Base-by-base conservation (phyloP, 2,888 invertebrate genomes). In the Drosophila lutescens region DNA sequence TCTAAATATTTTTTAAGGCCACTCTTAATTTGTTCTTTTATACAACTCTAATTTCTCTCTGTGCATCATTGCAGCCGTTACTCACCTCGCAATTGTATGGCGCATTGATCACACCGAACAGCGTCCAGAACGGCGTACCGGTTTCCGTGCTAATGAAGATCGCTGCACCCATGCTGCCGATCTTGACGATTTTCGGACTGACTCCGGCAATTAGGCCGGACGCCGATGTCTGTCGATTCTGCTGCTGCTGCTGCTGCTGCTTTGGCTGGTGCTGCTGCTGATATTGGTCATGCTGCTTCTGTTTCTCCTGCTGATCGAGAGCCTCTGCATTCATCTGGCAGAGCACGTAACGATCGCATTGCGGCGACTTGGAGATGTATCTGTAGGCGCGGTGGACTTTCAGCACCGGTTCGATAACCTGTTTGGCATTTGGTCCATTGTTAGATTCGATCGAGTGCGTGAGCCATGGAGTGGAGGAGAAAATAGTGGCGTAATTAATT, bases 301-400 rank as follows among this genome's bases (percentile, higher is more conserved):
- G 76, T 6, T 76, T 79, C 61, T 80, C 51, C 51, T 79, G 93
- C 93, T 23, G 94, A 93, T 72, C 83, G 71, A 84, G 71, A 15
- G 80, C 94, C 49, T 94, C 94, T 79, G 95, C 93, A 89, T 97
- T 97, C 7, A 97, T 94, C 41, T 95, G 92, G 88, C 97, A 97
- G 91, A 97, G 93, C 40, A 97, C 95, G 82, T 96, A 96, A 84
- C 94, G 95, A 83, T 96, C 96, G 90, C 97, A 97, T 56, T 95
- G 94, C 0, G 96, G 96, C 32, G 94, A 93, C 81, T 94, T 93
- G 2, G 94, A 92, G 0, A 95, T 94, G 92, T 95, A 97, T 86
- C 95, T 94, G 92, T 96, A 97, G 1, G 96, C 97, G 54, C 97
- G 93, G 93, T 96, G 96, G 13, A 96, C 96, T 90, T 96, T 94